Evolutionary conservation across 2,888 invertebrate genomes (phyloP).

Genomic region (Galeopsomyia nigrocyanea): DNA sequence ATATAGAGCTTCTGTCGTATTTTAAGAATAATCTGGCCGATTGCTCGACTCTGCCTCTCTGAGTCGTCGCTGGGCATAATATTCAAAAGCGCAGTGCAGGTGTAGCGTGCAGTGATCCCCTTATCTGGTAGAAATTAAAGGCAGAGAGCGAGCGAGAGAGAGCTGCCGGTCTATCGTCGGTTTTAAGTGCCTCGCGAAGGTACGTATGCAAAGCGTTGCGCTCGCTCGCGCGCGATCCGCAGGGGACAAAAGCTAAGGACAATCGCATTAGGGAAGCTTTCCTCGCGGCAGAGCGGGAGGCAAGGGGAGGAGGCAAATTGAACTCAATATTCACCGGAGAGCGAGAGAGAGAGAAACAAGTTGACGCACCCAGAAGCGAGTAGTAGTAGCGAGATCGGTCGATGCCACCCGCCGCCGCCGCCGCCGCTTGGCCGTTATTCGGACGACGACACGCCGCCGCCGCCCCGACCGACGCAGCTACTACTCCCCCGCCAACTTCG

Average conservation of each 20-base stretch:
- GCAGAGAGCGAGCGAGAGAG: constrained; percentile 22
- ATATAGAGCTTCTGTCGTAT: constrained; percentile 38
- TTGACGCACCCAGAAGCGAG: constrained; percentile 61
- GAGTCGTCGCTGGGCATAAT: constrained; percentile 26
- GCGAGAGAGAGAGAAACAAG: constrained; percentile 67
- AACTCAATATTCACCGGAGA: constrained; percentile 67
- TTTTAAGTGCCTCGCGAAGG: constrained; percentile 44
- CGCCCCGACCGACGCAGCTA: constrained; percentile 55
- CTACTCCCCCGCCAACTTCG: constrained; percentile 55
- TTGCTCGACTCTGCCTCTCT: constrained; percentile 32
- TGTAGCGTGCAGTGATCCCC: constrained; percentile 47
- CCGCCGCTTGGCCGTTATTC: constrained; percentile 67
- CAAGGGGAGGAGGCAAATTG: constrained; percentile 61
- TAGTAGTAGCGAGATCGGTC: constrained; percentile 62
- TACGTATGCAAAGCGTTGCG: background rate
- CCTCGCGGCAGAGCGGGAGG: constrained; percentile 50
- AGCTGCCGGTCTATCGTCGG: constrained; percentile 42
- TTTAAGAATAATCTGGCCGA: constrained; percentile 50
- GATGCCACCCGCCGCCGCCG: constrained; percentile 57
- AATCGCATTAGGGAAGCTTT: constrained; percentile 60
- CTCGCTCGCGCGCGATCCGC: constrained; percentile 50
- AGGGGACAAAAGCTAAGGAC: constrained; percentile 58
- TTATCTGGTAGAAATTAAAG: constrained; percentile 49
- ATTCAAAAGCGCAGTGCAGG: constrained; percentile 47
- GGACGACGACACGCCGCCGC: constrained; percentile 67